Conservation (phyloP, 1,140 invertebrate genomes). For the Triops cancriformis region DNA sequence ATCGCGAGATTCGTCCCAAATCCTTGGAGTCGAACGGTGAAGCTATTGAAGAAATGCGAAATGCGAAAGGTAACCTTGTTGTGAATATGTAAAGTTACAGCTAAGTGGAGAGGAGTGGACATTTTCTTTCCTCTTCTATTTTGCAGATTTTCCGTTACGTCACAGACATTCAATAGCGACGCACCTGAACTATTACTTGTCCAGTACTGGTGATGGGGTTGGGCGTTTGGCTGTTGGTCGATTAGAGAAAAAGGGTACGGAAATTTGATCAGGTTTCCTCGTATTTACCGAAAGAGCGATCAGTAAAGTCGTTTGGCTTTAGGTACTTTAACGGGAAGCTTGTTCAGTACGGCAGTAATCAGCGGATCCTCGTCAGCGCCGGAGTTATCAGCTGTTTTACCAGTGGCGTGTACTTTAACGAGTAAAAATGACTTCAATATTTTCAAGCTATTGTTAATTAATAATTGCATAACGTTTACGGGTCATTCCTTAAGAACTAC, state of each 20-base stretch:
- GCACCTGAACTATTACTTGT: conserved; percentile 65
- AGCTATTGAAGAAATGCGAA: neutral
- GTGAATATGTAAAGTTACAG: no score
- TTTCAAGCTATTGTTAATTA: neutral
- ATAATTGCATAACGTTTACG: neutral
- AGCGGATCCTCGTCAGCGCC: conserved; percentile 83
- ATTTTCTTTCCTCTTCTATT: neutral
- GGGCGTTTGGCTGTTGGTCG: neutral
- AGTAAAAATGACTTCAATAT: conserved; percentile 15
- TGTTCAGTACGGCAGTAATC: conserved; percentile 90
- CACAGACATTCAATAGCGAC: conserved; percentile 87
- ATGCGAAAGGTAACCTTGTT: neutral
- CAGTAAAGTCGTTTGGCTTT: neutral
- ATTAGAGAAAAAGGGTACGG: neutral
- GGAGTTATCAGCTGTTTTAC: conserved; percentile 70
- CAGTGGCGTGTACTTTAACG: conserved; percentile 43
- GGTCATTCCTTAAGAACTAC: conserved; percentile 23
- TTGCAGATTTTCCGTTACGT: conserved; percentile 48
- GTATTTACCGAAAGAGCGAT: neutral
- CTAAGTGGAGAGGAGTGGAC: no score
- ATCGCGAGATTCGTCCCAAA: neutral
- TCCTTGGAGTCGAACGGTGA: neutral
- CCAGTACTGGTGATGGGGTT: conserved; percentile 25
- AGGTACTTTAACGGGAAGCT: conserved; percentile 49
- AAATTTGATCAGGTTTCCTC: neutral